Percentiles rank a stretch among this genome's conserved stretches.
Evolutionary conservation across 1,140 invertebrate species (phyloP).

Genomic region (Pteromalus puparum): DNA sequence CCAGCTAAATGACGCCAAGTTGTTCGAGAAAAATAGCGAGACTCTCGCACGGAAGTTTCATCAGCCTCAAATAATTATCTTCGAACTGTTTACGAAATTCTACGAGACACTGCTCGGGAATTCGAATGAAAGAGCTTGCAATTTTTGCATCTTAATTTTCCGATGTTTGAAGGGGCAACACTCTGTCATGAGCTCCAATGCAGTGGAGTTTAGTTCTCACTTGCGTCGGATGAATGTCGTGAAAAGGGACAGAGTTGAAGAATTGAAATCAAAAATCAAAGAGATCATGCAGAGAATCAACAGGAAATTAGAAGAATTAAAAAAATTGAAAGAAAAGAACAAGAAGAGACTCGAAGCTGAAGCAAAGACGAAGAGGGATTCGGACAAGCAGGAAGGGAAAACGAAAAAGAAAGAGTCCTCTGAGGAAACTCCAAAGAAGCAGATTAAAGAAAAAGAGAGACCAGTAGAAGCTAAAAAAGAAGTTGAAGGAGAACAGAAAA

Average conservation of each 20-base stretch:
- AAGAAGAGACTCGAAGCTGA: not conserved
- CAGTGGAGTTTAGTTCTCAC: not conserved
- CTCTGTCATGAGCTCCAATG: not conserved
- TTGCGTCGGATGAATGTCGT: not conserved
- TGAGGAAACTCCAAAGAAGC: not conserved
- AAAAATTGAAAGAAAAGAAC: not conserved
- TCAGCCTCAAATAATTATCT: not conserved
- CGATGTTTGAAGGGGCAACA: not conserved
- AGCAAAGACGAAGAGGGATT: not conserved
- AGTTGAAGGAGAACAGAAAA: not conserved
- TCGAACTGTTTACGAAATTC: not conserved
- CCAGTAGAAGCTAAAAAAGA: not conserved
- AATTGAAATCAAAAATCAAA: conserved; percentile 5
- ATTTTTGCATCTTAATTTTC: not conserved
- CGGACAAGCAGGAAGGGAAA: not conserved
- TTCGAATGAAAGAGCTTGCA: not conserved
- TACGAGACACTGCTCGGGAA: not conserved
- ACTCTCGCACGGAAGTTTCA: not conserved
- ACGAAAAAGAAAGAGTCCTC: not conserved
- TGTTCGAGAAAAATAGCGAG: not conserved
- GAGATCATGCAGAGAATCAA: conserved; percentile 8
- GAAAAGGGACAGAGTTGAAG: not conserved
- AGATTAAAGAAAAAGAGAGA: not conserved
- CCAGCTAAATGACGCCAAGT: not conserved
- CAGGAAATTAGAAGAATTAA: not conserved